Evolutionary conservation across 2,113 vertebrate genomes (phyloP).

Genomic region (Oreochromis spilurus): DNA sequence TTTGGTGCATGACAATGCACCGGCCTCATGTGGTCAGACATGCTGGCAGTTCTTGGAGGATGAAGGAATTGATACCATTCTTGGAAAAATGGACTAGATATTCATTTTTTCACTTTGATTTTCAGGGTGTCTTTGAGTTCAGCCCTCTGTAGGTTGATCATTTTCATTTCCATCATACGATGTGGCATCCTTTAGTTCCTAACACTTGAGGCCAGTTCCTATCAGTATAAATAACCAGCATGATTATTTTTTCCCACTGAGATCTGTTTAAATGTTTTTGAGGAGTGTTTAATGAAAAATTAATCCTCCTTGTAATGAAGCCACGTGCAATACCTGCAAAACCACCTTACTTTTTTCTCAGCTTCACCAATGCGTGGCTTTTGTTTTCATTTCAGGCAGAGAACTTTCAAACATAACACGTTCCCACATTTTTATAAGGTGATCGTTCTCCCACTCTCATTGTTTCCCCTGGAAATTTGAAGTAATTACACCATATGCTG

Average conservation of each 20-base stretch:
- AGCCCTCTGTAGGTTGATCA: too few species aligned
- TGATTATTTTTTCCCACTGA: background rate
- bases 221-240: too few species aligned
- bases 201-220: too few species aligned
- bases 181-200: too few species aligned
- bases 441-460: background rate
- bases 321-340: background rate
- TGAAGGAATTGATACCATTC: too few species aligned
- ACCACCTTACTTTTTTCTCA: background rate
- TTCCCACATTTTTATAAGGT: background rate
- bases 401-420: background rate
- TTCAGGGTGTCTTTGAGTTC: too few species aligned
- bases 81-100: too few species aligned
- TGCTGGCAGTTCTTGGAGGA: too few species aligned
- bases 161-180: too few species aligned
- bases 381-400: background rate
- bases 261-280: background rate
- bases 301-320: background rate
- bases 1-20: background rate
- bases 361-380: background rate
- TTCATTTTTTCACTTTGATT: too few species aligned
- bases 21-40: background rate
- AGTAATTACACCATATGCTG: background rate
- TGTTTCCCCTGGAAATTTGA: background rate
- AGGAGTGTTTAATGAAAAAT: background rate